Percentiles rank a stretch among this genome's conserved stretches.
phyloP scores from a whole-genome alignment of 2,888 invertebrate genomes.

The Meghimatium bilineatum region DNA sequence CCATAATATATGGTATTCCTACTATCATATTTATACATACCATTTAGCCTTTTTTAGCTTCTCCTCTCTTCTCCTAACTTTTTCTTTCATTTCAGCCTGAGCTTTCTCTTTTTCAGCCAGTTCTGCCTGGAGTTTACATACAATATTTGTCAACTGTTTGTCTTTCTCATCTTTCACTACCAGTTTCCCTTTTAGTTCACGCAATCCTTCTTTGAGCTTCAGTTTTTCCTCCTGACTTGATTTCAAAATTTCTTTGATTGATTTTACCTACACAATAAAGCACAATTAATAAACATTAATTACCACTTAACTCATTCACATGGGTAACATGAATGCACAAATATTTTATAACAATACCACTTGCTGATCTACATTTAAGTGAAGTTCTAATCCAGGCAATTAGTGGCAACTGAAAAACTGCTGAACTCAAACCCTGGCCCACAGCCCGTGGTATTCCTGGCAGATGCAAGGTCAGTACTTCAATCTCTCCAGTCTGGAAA shows the following conservation, averaged over 20 bases:
- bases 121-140: slow-evolving; percentile 55
- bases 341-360: too few species aligned
- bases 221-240: slow-evolving; percentile 25
- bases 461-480: too few species aligned
- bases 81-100: slow-evolving; percentile 54
- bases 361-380: too few species aligned
- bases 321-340: too few species aligned
- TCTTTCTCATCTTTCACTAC: slow-evolving; percentile 43
- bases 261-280: slow-evolving; percentile 26
- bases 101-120: slow-evolving; percentile 56
- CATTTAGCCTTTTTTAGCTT: slow-evolving; percentile 57
- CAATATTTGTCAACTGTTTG: slow-evolving; percentile 43
- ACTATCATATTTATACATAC: slow-evolving; percentile 45
- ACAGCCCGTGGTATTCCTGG: too few species aligned
- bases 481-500: too few species aligned
- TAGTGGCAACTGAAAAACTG: too few species aligned
- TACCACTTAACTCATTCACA: too few species aligned
- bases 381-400: too few species aligned
- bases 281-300: neutral
- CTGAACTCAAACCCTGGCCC: too few species aligned
- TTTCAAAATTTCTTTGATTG: slow-evolving; percentile 40
- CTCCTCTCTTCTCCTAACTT: slow-evolving; percentile 59
- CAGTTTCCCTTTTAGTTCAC: slow-evolving; percentile 29
- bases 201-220: slow-evolving; percentile 44
- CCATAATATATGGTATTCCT: too few species aligned